These are phyloP conservation scores for Ommatoiulus sabulosus DNA, from an alignment of 2,888 invertebrate genomes.

Conservation along the genomic window DNA sequence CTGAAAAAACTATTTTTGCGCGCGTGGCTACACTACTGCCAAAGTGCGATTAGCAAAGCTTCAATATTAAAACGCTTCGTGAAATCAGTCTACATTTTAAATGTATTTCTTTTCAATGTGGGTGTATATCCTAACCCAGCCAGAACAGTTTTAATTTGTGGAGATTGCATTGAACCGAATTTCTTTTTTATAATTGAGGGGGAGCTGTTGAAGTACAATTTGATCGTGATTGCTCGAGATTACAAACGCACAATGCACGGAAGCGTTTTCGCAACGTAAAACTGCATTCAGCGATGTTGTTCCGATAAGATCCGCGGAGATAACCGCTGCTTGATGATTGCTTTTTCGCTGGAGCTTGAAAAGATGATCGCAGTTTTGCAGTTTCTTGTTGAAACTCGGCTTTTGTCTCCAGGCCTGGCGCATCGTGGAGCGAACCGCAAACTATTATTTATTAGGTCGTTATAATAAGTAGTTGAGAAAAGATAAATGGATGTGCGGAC, in stretches of 20 bases:
- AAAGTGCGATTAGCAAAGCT: no score
- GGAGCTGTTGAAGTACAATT: background rate
- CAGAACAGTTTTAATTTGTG: no score
- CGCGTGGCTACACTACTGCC: no score
- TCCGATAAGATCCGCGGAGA: background rate
- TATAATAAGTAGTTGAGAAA: conserved; percentile 11
- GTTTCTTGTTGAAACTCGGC: background rate
- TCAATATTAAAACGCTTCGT: no score
- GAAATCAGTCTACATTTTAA: no score
- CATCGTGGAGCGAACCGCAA: background rate
- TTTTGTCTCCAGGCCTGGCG: background rate
- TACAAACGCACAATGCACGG: background rate
- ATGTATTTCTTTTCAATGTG: no score
- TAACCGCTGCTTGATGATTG: conserved; percentile 17
- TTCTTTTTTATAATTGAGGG: background rate
- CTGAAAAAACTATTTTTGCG: no score
- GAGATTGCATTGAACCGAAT: no score
- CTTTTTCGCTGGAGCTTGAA: conserved; percentile 28
- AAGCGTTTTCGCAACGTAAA: background rate
- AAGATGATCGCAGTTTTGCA: background rate
- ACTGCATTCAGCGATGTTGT: conserved; percentile 20
- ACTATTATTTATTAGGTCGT: conserved; percentile 24
- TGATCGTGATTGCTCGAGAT: background rate
- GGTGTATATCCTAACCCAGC: no score
- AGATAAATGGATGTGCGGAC: conserved; percentile 9